Evolutionary conservation across 1,140 invertebrate species (phyloP), one percentile per base, ranked within the genome.

Genomic region (Drosophila obscura): DNA sequence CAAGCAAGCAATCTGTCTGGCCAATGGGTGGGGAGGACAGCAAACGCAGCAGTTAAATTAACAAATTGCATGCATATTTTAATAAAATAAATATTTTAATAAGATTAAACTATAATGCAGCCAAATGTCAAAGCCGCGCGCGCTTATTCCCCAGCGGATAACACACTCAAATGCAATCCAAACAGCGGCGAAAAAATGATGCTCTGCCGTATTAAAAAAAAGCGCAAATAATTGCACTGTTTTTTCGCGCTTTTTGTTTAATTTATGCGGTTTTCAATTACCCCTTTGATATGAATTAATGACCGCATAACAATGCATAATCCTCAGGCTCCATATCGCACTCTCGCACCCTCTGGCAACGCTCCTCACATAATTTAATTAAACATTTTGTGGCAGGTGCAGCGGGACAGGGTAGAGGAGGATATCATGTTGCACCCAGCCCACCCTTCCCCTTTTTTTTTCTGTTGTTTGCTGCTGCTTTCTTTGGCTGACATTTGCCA

Each of bases 31-130:
- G 35, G 31, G 39, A 43, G 39, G 76, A 76, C 63, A 76, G 73
- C 73, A 76, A 76, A 76, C 63, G 78, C 74, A 84, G 77, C 82
- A 87, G 83, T 87, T 88, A 89, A 88, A 88, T 88, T 88, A 88
- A 88, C 83, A 88, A 88, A 88, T 88, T 88, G 83, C 84, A 89
- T 89, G 83, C 83, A 88, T 88, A 88, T 88, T 88, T 88, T 83
- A 88, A 88, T 89, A 88, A 88, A 88, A 88, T 88, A 88, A 88
- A 88, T 88, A 88, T 88, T 88, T 88, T 88, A 88, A 88, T 88
- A 88, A 89, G 83, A 88, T 88, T 88, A 88, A 88, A 88, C 84
- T 88, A 89, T 88, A 88, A 88, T 88, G 83, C 84, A 83, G 84
- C 55, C 83, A 88, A 88, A 88, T 88, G 84, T 88, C 83, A 83